Evolutionary conservation across 2,888 invertebrate species (phyloP), one percentile per base, ranked within the genome.

Genomic region (Teleiodes luculella): DNA sequence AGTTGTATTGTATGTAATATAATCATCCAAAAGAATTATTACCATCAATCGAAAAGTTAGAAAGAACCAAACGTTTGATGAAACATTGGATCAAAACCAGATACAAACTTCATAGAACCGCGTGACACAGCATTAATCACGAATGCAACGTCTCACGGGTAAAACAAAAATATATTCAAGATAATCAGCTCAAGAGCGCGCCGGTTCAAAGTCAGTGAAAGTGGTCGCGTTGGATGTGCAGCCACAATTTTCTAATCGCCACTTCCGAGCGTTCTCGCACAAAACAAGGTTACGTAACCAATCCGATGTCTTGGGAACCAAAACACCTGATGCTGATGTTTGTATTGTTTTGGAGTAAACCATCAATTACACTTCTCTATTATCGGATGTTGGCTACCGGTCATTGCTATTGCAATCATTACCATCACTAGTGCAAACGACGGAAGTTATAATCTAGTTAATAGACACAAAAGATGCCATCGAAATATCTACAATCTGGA

Each of bases 121-220:
- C 10, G 16, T 8, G 39, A 39, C 39, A 31, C 46, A 30, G 8
- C 31, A 24, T n/a, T 24, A 43, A 18, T 43, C 41, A 20, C 14
- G 4, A 39, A 41, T 11, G 20, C 18, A 41, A 4, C 41, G 13
- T 43, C 24, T 10, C 43, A 28, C 11, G 13, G n/a, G 16, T 7
- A 24, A 39, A 35, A 46, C 3, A 36, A 30, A 30, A 28, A 28
- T 28, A 47, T 28, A 53, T 28, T 46, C 30, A 52, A 30, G 33
- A 39, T 49, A 54, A 54, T 54, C 43, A 54, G 50, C 54, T 57
- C 54, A 59, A 62, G 58, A 54, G 55, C 53, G 46, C 57, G 59
- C 49, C 64, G 66, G 67, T 70, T 74, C 77, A 76, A 76, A 76
- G 77, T 70, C 78, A 80, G 84, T 78, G 84, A 86, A 86, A 86